phyloP scores from a whole-genome alignment of 2,888 invertebrate species.

The Steromphala cineraria region DNA sequence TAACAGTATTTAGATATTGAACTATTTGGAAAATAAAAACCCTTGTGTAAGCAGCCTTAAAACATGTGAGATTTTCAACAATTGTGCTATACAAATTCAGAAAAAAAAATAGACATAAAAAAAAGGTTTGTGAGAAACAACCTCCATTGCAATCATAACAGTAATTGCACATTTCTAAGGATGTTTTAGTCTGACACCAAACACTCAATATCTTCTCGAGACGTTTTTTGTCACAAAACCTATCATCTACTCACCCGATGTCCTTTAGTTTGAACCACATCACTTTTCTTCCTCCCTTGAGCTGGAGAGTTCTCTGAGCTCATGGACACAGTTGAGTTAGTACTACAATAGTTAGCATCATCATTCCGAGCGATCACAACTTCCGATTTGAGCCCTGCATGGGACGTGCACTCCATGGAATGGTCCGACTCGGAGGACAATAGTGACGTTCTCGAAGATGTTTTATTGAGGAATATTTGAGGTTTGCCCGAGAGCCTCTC shows the following conservation, averaged over 20 bases:
- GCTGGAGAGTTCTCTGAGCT: constrained; percentile 63
- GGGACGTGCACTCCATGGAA: constrained; percentile 57
- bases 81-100: too few relatives aligned
- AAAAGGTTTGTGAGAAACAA: too few relatives aligned
- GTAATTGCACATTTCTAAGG: not conserved
- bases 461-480: constrained; percentile 47
- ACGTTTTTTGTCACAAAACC: not conserved
- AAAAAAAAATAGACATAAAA: too few relatives aligned
- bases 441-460: constrained; percentile 61
- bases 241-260: constrained; percentile 8
- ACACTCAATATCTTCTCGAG: not conserved
- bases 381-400: constrained; percentile 34
- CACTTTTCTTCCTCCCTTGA: constrained; percentile 36
- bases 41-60: too few relatives aligned
- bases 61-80: too few relatives aligned
- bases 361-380: constrained; percentile 46
- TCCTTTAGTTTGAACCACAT: not conserved
- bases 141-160: too few relatives aligned
- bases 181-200: not conserved
- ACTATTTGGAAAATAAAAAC: too few relatives aligned
- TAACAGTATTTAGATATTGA: too few relatives aligned
- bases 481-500: constrained; percentile 32
- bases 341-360: constrained; percentile 57
- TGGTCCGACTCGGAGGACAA: constrained; percentile 67
- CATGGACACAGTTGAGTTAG: constrained; percentile 63